phyloP scores from a whole-genome alignment of 2,888 invertebrate species.

The Lepas anatifera region DNA sequence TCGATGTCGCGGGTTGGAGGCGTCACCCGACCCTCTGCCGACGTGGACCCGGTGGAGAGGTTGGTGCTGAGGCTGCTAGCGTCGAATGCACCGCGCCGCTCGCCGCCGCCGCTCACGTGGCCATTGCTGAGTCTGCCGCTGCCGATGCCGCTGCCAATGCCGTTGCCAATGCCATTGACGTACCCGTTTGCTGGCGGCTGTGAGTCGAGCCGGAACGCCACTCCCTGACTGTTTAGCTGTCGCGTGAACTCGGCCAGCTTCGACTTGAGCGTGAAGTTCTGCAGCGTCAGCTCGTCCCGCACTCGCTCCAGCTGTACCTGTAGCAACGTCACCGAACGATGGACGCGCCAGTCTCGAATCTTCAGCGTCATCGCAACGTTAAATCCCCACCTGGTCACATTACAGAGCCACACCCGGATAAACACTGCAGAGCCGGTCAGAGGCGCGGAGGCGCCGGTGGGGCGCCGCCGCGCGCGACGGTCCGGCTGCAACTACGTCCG shows the following conservation, averaged over 20 bases:
- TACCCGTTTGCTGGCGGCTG: constrained; percentile 13
- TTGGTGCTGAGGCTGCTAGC: neutral
- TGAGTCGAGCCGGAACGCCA: constrained; percentile 28
- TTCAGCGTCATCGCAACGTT: neutral
- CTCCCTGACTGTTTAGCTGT: constrained; percentile 28
- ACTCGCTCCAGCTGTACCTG: constrained; percentile 31
- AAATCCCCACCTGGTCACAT: too few relatives aligned
- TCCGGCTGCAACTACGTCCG: too few relatives aligned
- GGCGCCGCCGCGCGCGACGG: too few relatives aligned
- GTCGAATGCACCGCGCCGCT: neutral
- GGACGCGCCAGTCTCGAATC: neutral
- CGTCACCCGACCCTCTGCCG: too few relatives aligned
- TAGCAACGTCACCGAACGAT: constrained; percentile 4
- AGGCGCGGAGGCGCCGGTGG: too few relatives aligned
- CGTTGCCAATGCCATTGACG: too few relatives aligned
- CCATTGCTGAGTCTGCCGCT: too few relatives aligned
- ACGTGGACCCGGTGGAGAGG: constrained; percentile 16
- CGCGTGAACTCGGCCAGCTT: constrained; percentile 29
- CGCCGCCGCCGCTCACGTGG: too few relatives aligned
- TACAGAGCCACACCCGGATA: too few relatives aligned
- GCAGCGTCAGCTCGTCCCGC: constrained; percentile 30
- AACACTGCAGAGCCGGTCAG: too few relatives aligned
- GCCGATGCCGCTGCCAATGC: too few relatives aligned
- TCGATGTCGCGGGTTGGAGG: too few relatives aligned
- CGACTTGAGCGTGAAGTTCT: constrained; percentile 31